Evolutionary conservation across 2,888 invertebrate species (phyloP), one percentile per base, ranked within the genome.

Genomic region (Calliphora vomitoria): DNA sequence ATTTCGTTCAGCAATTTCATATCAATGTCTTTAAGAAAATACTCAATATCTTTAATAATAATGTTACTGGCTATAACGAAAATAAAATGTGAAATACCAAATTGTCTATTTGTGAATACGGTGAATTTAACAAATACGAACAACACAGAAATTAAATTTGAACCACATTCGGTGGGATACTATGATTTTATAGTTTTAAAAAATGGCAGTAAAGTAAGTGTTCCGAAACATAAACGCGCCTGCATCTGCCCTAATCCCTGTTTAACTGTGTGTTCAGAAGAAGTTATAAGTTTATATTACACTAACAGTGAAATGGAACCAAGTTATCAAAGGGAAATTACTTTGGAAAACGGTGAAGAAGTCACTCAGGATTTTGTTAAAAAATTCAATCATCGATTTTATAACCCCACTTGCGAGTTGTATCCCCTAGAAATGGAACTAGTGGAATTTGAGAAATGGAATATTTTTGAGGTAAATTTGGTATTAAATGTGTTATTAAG

Each of bases 191-290:
- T 25, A 11, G 4, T 55, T 11, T n/a, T 31, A n/a, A 10, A 15
- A 11, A 55, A 78, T 66, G 78, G 55, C 2, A 41, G 1, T 0
- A 11, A 15, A n/a, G n/a, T 78, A 1, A 8, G 11, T 41, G 38
- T 68, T 15, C 3, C 50, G 3, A 1, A 10, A 38, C 78, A 78
- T 78, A 66, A 78, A 53, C 38, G 55, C 0, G 53, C 8, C 3
- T 78, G 78, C 11, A 31, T 66, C 25, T 78, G 78, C 41, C 10
- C n/a, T 10, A 50, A 78, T 25, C 78, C 78, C 0, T 78, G 78
- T 44, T 8, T 78, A 66, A 38, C n/a, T 31, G 1, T 78, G 3
- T 78, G 41, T 6, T 5, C 72, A 20, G 13, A 35, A 38, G 18
- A 11, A 20, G 3, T 53, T 3, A 6, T 38, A 0, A 11, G 18